Base-by-base conservation (phyloP, 1,140 invertebrate species). In the Antheraea pernyi region DNA sequence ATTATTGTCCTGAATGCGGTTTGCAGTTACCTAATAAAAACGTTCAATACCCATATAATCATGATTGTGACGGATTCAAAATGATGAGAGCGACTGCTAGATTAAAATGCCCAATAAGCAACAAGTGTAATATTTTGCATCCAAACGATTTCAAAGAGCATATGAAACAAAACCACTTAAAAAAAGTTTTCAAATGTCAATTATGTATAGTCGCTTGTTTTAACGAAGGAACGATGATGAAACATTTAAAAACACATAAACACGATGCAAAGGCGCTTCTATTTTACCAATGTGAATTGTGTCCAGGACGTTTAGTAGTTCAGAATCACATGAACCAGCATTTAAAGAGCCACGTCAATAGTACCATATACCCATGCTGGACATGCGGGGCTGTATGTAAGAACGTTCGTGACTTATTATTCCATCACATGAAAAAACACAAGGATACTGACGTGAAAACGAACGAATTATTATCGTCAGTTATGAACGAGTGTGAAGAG, bases 1-100 rank as follows among this genome's bases (percentile, higher is more conserved):
- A 76, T 79, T 87, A 87, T 64, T 94, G 93, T 71, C 93, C 93
- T 6, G 93, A 94, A 80, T 94, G 93, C 84, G 93, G 93, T 0
- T 76, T 82, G 30, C 59, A 82, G 46, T 88, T 93, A 69, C 42
- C 77, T 39, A 78, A 75, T 19, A 87, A 77, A 67, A 73, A 64
- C 63, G 64, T 82, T 59, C 69, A 71, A 18, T 84, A 87, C 67
- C 86, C 93, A 39, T 85, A 83, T 69, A 80, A 77, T 42, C 93
- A 94, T 77, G 81, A 93, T 71, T 92, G 93, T 74, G 87, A 93
- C 68, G 87, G 91, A 30, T 91, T 94, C 82, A 86, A 91, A 84
- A 90, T 86, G 89, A 91, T 88, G 84, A 75, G 93, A 86, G 86
- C 85, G 73, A 82, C 91, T 81, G 75, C 85, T 76, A 79, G 88